These are phyloP conservation scores for Sinocyclocheilus grahami DNA, from an alignment of 2,113 vertebrate genomes.

Conservation along the genomic window DNA sequence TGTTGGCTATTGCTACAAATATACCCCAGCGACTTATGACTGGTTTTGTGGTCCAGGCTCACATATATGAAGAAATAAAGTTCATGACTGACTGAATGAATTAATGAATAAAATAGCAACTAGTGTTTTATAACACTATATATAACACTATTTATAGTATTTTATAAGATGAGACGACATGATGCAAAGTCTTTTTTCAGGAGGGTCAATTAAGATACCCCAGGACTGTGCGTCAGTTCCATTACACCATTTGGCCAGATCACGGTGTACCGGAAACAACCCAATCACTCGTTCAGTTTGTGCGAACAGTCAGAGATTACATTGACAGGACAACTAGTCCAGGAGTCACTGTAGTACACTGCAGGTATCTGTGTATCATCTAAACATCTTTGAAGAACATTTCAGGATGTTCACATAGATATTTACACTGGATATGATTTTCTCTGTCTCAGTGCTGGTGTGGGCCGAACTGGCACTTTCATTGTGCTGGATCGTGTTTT, in stretches of 20 bases:
- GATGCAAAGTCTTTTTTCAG: slow-evolving; percentile 64
- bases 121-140: not conserved
- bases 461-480: slow-evolving; percentile 94
- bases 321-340: slow-evolving; percentile 85
- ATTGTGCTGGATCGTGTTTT: slow-evolving; percentile 90
- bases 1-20: too few species aligned
- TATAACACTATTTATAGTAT: not conserved
- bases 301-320: slow-evolving; percentile 91
- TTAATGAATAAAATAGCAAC: not conserved
- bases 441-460: slow-evolving; percentile 81
- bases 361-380: slow-evolving; percentile 80
- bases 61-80: not conserved
- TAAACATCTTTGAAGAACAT: not conserved
- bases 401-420: not conserved
- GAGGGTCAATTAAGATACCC: slow-evolving; percentile 83
- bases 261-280: slow-evolving; percentile 95
- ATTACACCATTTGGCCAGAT: slow-evolving; percentile 97
- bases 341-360: slow-evolving; percentile 89
- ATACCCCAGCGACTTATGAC: too few species aligned
- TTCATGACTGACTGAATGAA: not conserved
- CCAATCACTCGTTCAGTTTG: slow-evolving; percentile 94
- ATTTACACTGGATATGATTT: slow-evolving; percentile 19
- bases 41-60: too few species aligned
- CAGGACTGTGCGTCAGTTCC: slow-evolving; percentile 91
- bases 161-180: not conserved